These are phyloP conservation scores for Harpagoxenus sublaevis DNA, from an alignment of 2,888 invertebrate genomes.

Conservation along the genomic window DNA sequence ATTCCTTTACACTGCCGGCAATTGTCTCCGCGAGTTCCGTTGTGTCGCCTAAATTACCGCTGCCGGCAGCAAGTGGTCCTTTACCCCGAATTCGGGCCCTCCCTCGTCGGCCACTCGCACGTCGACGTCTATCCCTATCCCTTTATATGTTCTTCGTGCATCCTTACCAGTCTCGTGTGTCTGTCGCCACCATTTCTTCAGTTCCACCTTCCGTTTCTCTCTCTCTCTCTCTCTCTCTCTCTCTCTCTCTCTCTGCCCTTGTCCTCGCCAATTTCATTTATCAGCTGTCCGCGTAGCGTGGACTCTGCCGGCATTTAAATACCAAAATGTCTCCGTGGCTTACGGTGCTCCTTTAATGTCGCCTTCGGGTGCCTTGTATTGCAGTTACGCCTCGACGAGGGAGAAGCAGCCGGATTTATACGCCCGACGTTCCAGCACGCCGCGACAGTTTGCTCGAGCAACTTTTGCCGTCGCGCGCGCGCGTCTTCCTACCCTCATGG, in stretches of 20 bases:
- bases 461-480: slow-evolving; percentile 53
- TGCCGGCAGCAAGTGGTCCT: slow-evolving; percentile 67
- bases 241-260: slow-evolving; percentile 37
- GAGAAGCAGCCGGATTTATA: slow-evolving; percentile 78
- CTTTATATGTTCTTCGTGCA: slow-evolving; percentile 10
- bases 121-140: slow-evolving; percentile 38
- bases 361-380: slow-evolving; percentile 70
- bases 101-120: slow-evolving; percentile 60
- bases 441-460: slow-evolving; percentile 54
- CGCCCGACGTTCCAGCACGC: slow-evolving; percentile 68
- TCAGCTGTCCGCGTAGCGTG: slow-evolving; percentile 63
- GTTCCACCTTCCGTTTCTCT: slow-evolving; percentile 23
- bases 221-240: slow-evolving; percentile 44
- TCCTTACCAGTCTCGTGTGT: background rate
- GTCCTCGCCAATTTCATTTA: slow-evolving; percentile 74
- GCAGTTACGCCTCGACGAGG: slow-evolving; percentile 67
- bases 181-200: background rate
- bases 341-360: slow-evolving; percentile 77
- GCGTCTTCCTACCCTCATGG: slow-evolving; percentile 75
- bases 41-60: slow-evolving; percentile 77
- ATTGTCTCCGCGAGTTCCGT: slow-evolving; percentile 76
- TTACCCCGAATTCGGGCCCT: slow-evolving; percentile 69
- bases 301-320: slow-evolving; percentile 82
- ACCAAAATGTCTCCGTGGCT: slow-evolving; percentile 81
- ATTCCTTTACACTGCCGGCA: slow-evolving; percentile 63